Evolutionary conservation across 2,797 vertebrate genomes (phyloP).

Genomic region (Lepidocolaptes lacrymiger): DNA sequence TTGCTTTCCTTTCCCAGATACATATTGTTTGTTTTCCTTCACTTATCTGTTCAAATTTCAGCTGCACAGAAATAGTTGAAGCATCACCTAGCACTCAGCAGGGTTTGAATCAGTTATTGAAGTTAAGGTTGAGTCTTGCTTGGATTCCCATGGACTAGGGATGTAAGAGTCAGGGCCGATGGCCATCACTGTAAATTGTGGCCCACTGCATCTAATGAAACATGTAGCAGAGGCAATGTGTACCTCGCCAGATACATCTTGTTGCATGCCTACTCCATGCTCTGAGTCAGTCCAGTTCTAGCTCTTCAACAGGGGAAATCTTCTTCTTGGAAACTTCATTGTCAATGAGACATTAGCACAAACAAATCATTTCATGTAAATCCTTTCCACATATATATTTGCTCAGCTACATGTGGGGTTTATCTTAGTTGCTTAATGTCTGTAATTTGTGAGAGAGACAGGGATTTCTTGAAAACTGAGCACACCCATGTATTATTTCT

Average conservation of each 20-base stretch:
- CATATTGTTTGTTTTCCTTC: accelerated
- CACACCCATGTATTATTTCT: background rate
- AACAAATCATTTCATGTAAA: background rate
- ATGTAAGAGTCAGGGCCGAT: background rate
- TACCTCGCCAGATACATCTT: background rate
- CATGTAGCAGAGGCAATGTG: accelerated
- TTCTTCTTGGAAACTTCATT: background rate
- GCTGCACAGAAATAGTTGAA: background rate
- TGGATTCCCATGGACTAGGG: background rate
- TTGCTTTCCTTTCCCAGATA: background rate
- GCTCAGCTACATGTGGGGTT: background rate
- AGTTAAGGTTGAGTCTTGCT: background rate
- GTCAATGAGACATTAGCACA: background rate
- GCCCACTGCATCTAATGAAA: background rate
- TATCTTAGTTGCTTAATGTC: background rate
- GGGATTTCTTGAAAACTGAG: background rate
- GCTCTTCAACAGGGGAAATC: background rate
- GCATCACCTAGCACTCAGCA: background rate
- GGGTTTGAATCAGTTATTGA: background rate
- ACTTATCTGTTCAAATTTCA: background rate
- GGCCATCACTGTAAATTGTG: background rate
- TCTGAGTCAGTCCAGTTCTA: background rate
- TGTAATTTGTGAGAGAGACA: background rate
- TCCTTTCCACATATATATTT: background rate
- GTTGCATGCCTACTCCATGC: background rate